phyloP scores from a whole-genome alignment of 2,888 invertebrate genomes.

The Drosophila barbarae region DNA sequence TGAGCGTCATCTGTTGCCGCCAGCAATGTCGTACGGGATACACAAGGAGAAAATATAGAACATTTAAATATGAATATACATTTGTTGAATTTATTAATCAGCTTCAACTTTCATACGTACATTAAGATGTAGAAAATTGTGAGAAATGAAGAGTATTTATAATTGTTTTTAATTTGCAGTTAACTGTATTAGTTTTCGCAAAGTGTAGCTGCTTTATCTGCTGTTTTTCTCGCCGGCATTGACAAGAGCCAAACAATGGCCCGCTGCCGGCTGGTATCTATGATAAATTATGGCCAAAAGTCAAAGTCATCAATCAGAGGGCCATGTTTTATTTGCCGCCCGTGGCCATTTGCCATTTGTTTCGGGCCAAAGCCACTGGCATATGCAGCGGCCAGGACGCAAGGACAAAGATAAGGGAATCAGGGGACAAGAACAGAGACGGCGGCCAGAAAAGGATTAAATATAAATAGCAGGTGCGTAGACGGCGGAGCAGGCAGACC shows the following conservation, averaged over 20 bases:
- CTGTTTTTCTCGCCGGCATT: conserved; percentile 50
- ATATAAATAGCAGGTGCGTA: conserved; percentile 61
- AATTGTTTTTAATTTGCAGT: background rate
- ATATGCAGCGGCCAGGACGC: conserved; percentile 18
- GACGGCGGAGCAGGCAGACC: conserved; percentile 29
- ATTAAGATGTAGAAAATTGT: background rate
- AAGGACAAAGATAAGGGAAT: conserved; percentile 24
- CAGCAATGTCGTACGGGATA: conserved; percentile 20
- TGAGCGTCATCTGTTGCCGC: conserved; percentile 72
- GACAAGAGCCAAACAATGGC: conserved; percentile 47
- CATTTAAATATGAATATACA: no score
- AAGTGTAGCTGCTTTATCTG: conserved; percentile 16
- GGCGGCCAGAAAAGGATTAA: conserved; percentile 60
- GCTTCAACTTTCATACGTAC: background rate
- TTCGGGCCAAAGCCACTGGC: conserved; percentile 22
- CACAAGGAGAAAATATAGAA: background rate
- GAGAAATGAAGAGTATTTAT: no score
- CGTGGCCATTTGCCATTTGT: conserved; percentile 61
- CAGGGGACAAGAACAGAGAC: background rate
- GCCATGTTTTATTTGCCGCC: conserved; percentile 70
- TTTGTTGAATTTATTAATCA: no score
- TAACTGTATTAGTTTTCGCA: background rate
- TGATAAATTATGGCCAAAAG: conserved; percentile 75
- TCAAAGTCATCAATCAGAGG: conserved; percentile 72
- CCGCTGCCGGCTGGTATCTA: conserved; percentile 56